Evolutionary conservation across 1,140 invertebrate genomes (phyloP).

Genomic region (Limonius californicus): DNA sequence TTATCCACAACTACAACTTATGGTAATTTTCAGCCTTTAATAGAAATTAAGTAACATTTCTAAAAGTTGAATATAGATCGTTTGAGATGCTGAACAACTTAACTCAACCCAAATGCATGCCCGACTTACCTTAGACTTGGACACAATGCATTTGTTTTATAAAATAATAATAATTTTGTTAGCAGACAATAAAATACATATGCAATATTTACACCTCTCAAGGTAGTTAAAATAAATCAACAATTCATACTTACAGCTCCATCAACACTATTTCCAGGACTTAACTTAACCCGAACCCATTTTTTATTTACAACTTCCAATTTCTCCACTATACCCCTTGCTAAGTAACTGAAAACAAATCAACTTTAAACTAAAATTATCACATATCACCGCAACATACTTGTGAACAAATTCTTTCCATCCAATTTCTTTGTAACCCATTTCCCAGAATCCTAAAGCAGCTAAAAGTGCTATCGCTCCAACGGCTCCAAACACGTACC

Average conservation of each 20-base stretch:
- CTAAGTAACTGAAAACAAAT: constrained; percentile 68
- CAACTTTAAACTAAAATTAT: neutral
- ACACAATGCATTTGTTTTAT: too few species aligned
- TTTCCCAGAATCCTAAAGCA: constrained; percentile 65
- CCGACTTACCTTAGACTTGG: too few species aligned
- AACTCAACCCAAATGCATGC: too few species aligned
- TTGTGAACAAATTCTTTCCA: constrained; percentile 97
- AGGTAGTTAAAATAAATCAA: too few species aligned
- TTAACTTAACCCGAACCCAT: constrained; percentile 87
- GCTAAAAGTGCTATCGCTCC: constrained; percentile 61
- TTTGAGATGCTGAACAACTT: too few species aligned
- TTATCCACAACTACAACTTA: too few species aligned
- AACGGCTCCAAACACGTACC: constrained; percentile 64
- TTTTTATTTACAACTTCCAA: constrained; percentile 99
- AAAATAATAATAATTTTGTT: too few species aligned
- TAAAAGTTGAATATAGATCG: too few species aligned
- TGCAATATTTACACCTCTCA: too few species aligned
- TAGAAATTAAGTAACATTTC: too few species aligned
- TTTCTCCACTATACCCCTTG: constrained; percentile 86
- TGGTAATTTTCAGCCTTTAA: too few species aligned
- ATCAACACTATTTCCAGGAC: constrained; percentile 68
- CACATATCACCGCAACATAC: constrained; percentile 46
- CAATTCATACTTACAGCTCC: constrained; percentile 56
- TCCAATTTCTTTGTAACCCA: constrained; percentile 88
- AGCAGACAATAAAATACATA: too few species aligned